Base-by-base conservation (phyloP, 1,140 invertebrate genomes). In the Bactericera cockerelli region DNA sequence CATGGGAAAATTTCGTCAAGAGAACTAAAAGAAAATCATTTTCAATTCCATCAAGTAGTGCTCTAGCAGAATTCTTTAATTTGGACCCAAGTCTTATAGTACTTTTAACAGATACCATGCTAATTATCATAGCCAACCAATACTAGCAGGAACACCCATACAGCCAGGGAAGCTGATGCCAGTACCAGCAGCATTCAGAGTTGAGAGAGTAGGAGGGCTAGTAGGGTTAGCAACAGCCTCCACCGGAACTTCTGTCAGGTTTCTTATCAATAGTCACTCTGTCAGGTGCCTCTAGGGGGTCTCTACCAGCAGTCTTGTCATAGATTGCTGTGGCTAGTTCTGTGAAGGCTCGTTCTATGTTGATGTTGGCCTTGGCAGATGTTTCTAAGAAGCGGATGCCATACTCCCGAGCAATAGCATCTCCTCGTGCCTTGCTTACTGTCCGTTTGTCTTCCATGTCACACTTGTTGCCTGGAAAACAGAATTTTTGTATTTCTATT, bases 361-460 rank as follows among this genome's bases (percentile, higher is more conserved):
- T 98, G 67, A 96, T 89, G 68, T 96, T 94, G 59, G 91, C 88
- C 74, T 98, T 98, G 36, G 96, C 96, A 65, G 93, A 97, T 21
- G 96, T 99, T 78, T 99, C 96, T 83, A 98, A 87, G 77, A 99
- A 99, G 70, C 90, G 84, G 64, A 98, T 96, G 63, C 90, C 82
- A 77, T 98, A 93, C 74, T 98, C 93, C 69, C 89, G 76, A n/a
- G 94, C 95, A 79, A 98, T 92, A 85, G 81, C 81, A 77, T 95
- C 88, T 67, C 93, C 93, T 68, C 82, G 77, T 67, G 93, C 88
- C 71, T 82, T 89, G 64, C 80, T 84, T 61, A 99, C 93, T 68
- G 92, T 86, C 75, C 96, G 80, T 75, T 93, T 95, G 68, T 94
- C 92, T 70, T 94, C 88, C 87, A 98, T 94, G 79, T 99, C 96